Conservation (phyloP, 2,113 vertebrate species). For the Larimichthys crocea region DNA sequence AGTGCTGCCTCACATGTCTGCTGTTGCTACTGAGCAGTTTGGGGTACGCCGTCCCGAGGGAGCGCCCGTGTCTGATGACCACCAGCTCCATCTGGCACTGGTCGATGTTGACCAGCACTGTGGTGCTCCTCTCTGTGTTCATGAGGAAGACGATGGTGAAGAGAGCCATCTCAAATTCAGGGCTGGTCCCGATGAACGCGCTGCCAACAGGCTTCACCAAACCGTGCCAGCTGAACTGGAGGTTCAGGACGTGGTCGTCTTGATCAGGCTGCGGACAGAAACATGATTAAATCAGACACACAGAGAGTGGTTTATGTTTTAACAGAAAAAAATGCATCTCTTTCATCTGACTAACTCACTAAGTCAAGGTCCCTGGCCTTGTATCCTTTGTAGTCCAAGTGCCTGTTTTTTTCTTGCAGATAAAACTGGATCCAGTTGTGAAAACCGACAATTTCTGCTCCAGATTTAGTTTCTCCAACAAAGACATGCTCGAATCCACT, state of each 20-base stretch:
- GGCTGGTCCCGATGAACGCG: slow-evolving; percentile 89
- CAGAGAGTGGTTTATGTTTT: background rate
- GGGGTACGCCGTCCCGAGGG: slow-evolving; percentile 88
- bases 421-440: slow-evolving; percentile 94
- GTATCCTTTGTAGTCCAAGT: slow-evolving; percentile 90
- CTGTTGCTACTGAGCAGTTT: slow-evolving; percentile 86
- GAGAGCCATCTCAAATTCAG: slow-evolving; percentile 89
- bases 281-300: background rate
- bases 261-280: slow-evolving; percentile 84
- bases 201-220: slow-evolving; percentile 87
- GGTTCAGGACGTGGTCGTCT: slow-evolving; percentile 89
- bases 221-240: slow-evolving; percentile 92
- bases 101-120: slow-evolving; percentile 85
- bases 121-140: slow-evolving; percentile 82
- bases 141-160: slow-evolving; percentile 89
- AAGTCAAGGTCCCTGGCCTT: slow-evolving; percentile 72
- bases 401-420: slow-evolving; percentile 86
- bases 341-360: slow-evolving; percentile 46
- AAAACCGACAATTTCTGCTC: slow-evolving; percentile 86
- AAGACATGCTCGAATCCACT: slow-evolving; percentile 91
- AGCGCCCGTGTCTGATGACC: slow-evolving; percentile 84
- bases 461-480: slow-evolving; percentile 87
- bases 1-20: slow-evolving; percentile 55
- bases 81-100: slow-evolving; percentile 88
- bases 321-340: background rate